Base-by-base conservation (phyloP, 1,140 invertebrate species). In the Gryon sp. region DNA sequence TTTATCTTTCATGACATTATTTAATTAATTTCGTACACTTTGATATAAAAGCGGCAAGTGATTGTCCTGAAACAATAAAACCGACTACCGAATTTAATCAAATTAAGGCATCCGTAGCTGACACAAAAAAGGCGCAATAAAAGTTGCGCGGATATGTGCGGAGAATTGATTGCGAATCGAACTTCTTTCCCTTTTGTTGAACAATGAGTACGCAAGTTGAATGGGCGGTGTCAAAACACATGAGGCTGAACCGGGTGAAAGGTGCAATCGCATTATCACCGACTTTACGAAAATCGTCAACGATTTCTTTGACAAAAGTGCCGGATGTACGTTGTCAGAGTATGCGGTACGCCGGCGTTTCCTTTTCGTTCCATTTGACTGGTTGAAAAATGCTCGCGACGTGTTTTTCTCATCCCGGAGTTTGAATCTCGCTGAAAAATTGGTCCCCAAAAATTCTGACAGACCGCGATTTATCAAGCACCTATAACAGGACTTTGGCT, bases 371-470 rank as follows among this genome's bases (percentile, higher is more conserved):
- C 85, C 84, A 78, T 79, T 50, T 73, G 83, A 85, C 72, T 84
- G 84, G 63, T 84, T 86, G 86, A 87, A 85, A 86, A 86, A 87
- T 87, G 82, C 74, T 62, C 62, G 65, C 40, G 50, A 48, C 74
- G 45, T 43, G 40, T 70, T 43, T n/a, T 7, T 34, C 43, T 60
- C 50, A 40, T 43, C 46, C 22, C 36, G 40, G 60, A 28, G 50
- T 75, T 57, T 41, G 41, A 36, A 38, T 19, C 70, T 81, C 50
- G 41, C 18, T 69, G 86, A 87, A 87, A 87, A 86, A 87, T 87
- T 83, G 84, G 78, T 70, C 79, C 55, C 77, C 78, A 77, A 83
- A 83, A 82, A 84, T 83, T 82, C 77, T 86, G 86, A 86, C 86
- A 80, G 63, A 14, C 15, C 69, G 74, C 82, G 80, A 87, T 87